Conservation (phyloP, 92 coral and sea anemone species). For the Hydrozoanthus gracilis region DNA sequence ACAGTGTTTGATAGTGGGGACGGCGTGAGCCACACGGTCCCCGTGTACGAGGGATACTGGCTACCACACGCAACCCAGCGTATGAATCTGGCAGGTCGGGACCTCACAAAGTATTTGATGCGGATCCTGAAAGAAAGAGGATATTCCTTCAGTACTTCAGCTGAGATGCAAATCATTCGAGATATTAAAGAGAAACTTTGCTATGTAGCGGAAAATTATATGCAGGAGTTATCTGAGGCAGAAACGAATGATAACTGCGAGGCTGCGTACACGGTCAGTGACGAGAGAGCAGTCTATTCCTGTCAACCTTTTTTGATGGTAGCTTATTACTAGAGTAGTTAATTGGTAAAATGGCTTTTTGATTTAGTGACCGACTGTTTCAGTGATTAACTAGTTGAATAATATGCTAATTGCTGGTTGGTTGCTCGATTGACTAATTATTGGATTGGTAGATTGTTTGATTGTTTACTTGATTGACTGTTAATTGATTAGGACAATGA, state of each 20-base stretch:
- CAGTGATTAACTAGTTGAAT: neutral
- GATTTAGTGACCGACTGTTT: neutral
- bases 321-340: neutral
- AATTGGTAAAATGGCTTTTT: too few relatives aligned
- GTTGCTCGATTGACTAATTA: neutral
- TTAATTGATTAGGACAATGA: neutral
- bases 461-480: neutral
- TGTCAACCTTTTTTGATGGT: too few relatives aligned
- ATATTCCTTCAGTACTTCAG: slow-evolving; percentile 85
- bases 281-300: too few relatives aligned
- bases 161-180: slow-evolving; percentile 90
- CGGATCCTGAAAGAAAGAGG: slow-evolving; percentile 90
- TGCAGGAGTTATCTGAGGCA: slow-evolving; percentile 76
- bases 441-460: neutral
- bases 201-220: slow-evolving; percentile 89
- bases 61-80: slow-evolving; percentile 95
- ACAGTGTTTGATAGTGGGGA: slow-evolving; percentile 97
- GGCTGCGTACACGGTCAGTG: slow-evolving; percentile 78
- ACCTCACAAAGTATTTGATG: slow-evolving; percentile 77
- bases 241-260: slow-evolving; percentile 84
- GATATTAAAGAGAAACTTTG: slow-evolving; percentile 93
- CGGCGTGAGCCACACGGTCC: slow-evolving; percentile 92
- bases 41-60: slow-evolving; percentile 98
- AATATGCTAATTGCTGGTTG: neutral
- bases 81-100: slow-evolving; percentile 91